Conservation (phyloP, 2,797 vertebrate species). For the Leptatherina wallacei region DNA sequence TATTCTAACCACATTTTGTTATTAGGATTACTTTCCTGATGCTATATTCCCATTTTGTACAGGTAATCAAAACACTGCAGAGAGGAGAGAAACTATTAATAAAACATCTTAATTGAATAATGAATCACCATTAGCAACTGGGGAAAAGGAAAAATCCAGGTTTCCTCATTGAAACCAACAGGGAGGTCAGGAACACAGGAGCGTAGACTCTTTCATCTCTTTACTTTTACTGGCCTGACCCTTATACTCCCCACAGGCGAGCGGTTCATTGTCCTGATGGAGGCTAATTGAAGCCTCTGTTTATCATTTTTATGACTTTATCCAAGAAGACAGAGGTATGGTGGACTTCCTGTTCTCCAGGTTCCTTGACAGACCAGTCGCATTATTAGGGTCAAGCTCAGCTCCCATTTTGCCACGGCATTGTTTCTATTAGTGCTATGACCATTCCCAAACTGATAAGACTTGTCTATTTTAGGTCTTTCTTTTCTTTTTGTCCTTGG, state of each 20-base stretch:
- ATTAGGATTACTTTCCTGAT: constrained; percentile 22
- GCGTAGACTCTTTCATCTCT: constrained; percentile 68
- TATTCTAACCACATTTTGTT: constrained; percentile 6
- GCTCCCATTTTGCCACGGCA: constrained; percentile 69
- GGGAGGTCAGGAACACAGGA: constrained; percentile 66
- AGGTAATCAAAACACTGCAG: constrained; percentile 17
- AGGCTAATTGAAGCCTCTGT: constrained; percentile 78
- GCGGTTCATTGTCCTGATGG: constrained; percentile 73
- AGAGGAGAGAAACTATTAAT: constrained; percentile 51
- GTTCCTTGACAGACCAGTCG: constrained; percentile 73
- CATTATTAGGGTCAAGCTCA: constrained; percentile 80
- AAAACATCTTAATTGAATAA: constrained; percentile 60
- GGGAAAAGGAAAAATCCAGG: constrained; percentile 66
- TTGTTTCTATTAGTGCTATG: constrained; percentile 77
- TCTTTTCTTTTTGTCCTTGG: constrained; percentile 72
- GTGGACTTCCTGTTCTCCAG: constrained; percentile 78
- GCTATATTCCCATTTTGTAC: constrained; percentile 19
- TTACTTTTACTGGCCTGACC: constrained; percentile 68
- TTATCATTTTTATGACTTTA: constrained; percentile 89
- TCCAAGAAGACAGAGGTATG: constrained; percentile 82
- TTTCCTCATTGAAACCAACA: constrained; percentile 67
- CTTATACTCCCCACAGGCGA: constrained; percentile 49
- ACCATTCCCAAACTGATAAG: constrained; percentile 84
- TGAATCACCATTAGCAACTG: constrained; percentile 61
- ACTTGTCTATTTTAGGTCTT: constrained; percentile 73